A percentile compares a stretch with the other conserved stretches of the same genome.
These are phyloP conservation scores for Diprion similis DNA, from an alignment of 1,140 invertebrate species.

Conservation along the genomic window DNA sequence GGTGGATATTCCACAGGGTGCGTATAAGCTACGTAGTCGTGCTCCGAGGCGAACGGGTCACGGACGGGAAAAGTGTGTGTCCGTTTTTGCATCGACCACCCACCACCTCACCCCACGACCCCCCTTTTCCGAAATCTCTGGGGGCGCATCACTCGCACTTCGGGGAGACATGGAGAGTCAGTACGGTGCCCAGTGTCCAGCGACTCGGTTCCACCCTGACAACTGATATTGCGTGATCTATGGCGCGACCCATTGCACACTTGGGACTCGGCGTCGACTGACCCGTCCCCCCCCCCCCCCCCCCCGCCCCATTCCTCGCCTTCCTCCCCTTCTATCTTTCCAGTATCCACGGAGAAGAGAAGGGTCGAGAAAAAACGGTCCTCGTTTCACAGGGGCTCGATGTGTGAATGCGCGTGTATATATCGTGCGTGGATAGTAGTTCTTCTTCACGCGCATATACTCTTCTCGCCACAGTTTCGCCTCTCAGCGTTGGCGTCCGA, in stretches of 20 bases:
- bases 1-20: not conserved
- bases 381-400: too few relatives aligned
- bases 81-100: not conserved
- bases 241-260: constrained; percentile 6
- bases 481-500: too few relatives aligned
- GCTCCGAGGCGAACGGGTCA: too few relatives aligned
- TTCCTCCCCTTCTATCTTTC: not conserved
- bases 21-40: not conserved
- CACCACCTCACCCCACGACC: not conserved
- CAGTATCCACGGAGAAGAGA: not conserved
- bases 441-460: too few relatives aligned
- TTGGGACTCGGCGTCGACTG: not conserved
- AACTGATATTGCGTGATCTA: constrained; percentile 7
- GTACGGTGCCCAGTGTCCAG: constrained; percentile 1
- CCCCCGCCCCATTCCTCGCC: constrained; percentile 8
- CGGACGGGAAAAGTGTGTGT: not conserved
- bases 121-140: not conserved
- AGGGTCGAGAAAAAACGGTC: too few relatives aligned
- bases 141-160: constrained; percentile 6
- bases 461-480: too few relatives aligned
- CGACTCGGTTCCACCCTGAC: constrained; percentile 1
- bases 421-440: too few relatives aligned
- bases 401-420: not conserved
- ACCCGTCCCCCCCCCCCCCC: constrained; percentile 1
- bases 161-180: not conserved